Percentiles rank a stretch among this genome's conserved stretches.
Evolutionary conservation across 2,113 vertebrate species (phyloP).

Genomic region (Leucopsar rothschildi): DNA sequence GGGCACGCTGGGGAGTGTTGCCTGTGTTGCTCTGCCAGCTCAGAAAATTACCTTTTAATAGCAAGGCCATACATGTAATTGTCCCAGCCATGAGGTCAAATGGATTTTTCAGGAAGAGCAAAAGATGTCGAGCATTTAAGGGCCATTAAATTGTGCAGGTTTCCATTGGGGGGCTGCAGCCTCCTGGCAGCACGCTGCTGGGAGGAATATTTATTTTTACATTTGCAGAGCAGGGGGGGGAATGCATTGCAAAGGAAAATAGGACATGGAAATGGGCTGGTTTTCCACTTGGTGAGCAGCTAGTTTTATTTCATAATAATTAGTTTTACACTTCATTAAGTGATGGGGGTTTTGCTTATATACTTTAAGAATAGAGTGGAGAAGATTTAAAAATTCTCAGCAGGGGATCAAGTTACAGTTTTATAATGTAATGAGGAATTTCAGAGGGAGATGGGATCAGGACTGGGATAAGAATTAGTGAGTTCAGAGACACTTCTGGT

Average conservation of each 20-base stretch:
- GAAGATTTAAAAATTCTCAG: slow-evolving; percentile 14
- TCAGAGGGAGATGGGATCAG: background rate
- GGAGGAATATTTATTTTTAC: slow-evolving; percentile 62
- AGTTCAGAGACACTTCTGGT: background rate
- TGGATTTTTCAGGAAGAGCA: slow-evolving; percentile 72
- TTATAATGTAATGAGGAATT: background rate
- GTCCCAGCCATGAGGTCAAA: slow-evolving; percentile 71
- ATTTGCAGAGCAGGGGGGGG: slow-evolving; percentile 44
- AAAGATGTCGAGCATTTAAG: slow-evolving; percentile 71
- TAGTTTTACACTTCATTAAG: slow-evolving; percentile 70
- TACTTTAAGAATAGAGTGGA: background rate
- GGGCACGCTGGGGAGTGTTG: slow-evolving; percentile 22
- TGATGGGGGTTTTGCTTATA: background rate
- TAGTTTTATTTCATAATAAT: slow-evolving; percentile 70
- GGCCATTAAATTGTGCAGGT: slow-evolving; percentile 69
- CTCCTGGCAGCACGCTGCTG: slow-evolving; percentile 29
- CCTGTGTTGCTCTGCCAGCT: slow-evolving; percentile 68
- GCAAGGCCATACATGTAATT: slow-evolving; percentile 64
- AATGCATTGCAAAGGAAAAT: slow-evolving; percentile 53
- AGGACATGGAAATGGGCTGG: slow-evolving; percentile 59
- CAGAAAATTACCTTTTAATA: slow-evolving; percentile 75
- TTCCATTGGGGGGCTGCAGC: slow-evolving; percentile 56
- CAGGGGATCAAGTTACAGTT: background rate
- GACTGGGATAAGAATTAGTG: background rate
- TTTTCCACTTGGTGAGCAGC: slow-evolving; percentile 55